Conservation (phyloP, 37 sponge, comb jelly and placozoan species). For the Geodia barretti region DNA sequence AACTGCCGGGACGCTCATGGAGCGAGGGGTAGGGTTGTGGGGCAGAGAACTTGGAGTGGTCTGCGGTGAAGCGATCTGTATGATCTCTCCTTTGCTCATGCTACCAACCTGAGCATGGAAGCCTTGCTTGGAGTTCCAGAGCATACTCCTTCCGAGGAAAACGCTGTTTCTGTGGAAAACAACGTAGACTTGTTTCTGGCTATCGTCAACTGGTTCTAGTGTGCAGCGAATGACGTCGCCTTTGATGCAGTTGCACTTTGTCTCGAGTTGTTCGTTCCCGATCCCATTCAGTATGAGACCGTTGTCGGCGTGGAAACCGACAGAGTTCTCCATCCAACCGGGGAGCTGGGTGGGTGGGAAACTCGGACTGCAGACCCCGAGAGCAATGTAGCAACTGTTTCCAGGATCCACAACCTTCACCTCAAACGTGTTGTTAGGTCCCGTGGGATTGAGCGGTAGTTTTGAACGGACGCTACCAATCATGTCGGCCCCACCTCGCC, state of each 20-base stretch:
- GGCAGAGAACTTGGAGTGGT: slow-evolving; percentile 6
- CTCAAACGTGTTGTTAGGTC: slow-evolving; percentile 36
- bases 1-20: background rate
- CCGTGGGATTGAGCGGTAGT: slow-evolving; percentile 34
- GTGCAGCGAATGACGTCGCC: slow-evolving; percentile 68
- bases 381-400: slow-evolving; percentile 50
- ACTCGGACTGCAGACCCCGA: slow-evolving; percentile 53
- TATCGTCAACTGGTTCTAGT: slow-evolving; percentile 35
- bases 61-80: slow-evolving; percentile 45
- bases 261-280: background rate
- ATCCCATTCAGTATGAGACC: slow-evolving; percentile 33
- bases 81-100: slow-evolving; percentile 67
- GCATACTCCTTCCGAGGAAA: slow-evolving; percentile 13
- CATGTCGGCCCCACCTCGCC: slow-evolving; percentile 2
- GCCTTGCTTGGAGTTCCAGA: slow-evolving; percentile 37
- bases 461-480: slow-evolving; percentile 64
- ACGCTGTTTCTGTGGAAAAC: slow-evolving; percentile 58
- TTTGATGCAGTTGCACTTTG: slow-evolving; percentile 21
- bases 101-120: slow-evolving; percentile 68
- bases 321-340: slow-evolving; percentile 64
- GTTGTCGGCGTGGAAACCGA: slow-evolving; percentile 73
- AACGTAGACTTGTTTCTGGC: slow-evolving; percentile 51
- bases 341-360: slow-evolving; percentile 55
- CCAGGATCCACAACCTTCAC: slow-evolving; percentile 65
- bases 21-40: background rate